Base-by-base conservation (phyloP, 2,113 vertebrate genomes). In the Peromyscus californicus region DNA sequence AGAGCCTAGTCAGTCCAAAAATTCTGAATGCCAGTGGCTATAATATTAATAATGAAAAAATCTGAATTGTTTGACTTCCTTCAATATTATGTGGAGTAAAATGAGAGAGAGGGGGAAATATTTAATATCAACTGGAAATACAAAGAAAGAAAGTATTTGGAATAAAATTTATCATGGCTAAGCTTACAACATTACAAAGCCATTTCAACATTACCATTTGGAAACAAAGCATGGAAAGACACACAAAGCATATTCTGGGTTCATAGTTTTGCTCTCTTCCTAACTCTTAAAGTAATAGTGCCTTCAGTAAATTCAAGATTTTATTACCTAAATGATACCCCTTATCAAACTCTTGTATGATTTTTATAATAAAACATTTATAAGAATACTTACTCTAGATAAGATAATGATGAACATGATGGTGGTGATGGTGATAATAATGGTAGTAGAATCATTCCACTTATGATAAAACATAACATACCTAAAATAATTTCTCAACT, bases 1-100 rank as follows among this genome's bases (percentile, higher is more conserved):
- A 59, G 33, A 59, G 1, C 0, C 33, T 36, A n/a, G 19, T 22
- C 33, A 57, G 22, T 22, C 1, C 1, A 1, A 4, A 36, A 80
- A 7, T 54, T 80, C 48, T 36, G 8, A 80, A 80, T 80, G 76
- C 15, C 7, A 33, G 48, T 54, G 78, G 7, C 26, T 17, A 9
- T 33, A 19, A 70, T 80, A 21, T 80, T 54, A 80, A 36, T 80
- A 54, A 36, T 80, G 31, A 57, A 78, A 48, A 57, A 21, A 11
- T 24, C 5, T n/a, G 9, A 17, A n/a, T 57, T 21, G 45, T 2
- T 80, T 82, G 19, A 24, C 19, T 57, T 21, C n/a, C 33, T 10
- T 16, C 63, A 82, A 22, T n/a, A 54, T 3, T 19, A 59, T 59
- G 2, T n/a, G 29, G 45, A 33, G 16, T 22, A 10, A 33, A 16